These are phyloP conservation scores for Chalcosyrphus nemorum DNA, from an alignment of 2,888 invertebrate species.

Conservation along the genomic window DNA sequence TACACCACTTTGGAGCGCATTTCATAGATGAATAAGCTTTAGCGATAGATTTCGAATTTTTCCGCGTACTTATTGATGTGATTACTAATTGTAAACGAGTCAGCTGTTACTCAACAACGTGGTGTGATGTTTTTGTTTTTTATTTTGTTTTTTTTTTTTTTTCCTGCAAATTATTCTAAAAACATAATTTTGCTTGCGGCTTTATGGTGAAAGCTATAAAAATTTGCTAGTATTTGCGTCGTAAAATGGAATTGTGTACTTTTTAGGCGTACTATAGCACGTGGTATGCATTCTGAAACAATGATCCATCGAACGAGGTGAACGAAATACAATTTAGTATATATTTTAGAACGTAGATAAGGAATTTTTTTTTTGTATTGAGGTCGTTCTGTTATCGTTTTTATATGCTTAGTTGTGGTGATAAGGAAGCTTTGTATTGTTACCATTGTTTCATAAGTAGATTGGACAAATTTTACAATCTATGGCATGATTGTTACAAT, in stretches of 20 bases:
- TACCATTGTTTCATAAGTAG: background rate
- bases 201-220: background rate
- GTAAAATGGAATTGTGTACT: background rate
- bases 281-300: background rate
- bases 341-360: background rate
- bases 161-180: too few relatives aligned
- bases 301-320: background rate
- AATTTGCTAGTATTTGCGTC: background rate
- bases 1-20: background rate
- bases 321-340: background rate
- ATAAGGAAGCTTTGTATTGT: conserved; percentile 9
- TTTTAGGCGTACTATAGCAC: background rate
- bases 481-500: too few relatives aligned
- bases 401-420: background rate
- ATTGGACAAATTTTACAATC: background rate
- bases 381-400: conserved; percentile 14
- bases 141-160: background rate
- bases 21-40: background rate
- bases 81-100: too few relatives aligned
- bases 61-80: background rate
- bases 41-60: background rate
- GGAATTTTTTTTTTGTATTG: background rate
- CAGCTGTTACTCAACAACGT: too few relatives aligned
- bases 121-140: too few relatives aligned
- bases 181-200: background rate